phyloP scores from a whole-genome alignment of 2,888 invertebrate species.

The Pharmacophagus antenor region DNA sequence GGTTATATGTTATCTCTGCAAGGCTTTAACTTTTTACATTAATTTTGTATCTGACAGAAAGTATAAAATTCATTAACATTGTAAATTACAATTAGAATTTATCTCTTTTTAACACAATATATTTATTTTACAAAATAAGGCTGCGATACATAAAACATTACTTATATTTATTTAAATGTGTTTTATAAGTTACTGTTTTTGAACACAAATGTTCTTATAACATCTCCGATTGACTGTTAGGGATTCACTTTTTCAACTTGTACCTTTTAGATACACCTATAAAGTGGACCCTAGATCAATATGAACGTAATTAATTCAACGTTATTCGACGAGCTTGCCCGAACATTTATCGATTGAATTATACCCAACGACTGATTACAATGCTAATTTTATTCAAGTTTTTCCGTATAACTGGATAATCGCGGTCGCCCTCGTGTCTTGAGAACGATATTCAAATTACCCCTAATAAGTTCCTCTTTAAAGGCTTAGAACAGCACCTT shows the following conservation, averaged over 20 bases:
- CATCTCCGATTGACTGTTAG: no score
- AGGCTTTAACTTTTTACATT: neutral
- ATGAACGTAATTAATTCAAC: neutral
- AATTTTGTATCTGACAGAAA: neutral
- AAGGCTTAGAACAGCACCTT: conserved; percentile 52
- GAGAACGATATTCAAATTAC: conserved; percentile 62
- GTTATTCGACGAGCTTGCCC: neutral
- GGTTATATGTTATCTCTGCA: no score
- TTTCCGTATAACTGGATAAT: conserved; percentile 25
- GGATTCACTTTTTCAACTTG: no score
- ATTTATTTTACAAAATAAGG: no score
- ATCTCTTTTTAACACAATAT: no score
- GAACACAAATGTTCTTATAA: no score
- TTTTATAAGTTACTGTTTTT: no score
- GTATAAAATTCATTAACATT: neutral
- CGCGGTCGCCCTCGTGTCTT: conserved; percentile 42
- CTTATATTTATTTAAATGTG: no score
- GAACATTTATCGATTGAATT: neutral
- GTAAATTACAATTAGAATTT: no score
- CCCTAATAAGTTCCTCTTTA: conserved; percentile 51
- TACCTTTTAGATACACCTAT: no score
- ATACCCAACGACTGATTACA: neutral
- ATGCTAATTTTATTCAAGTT: conserved; percentile 30
- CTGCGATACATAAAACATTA: no score
- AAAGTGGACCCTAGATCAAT: neutral